Conservation (phyloP, 2,888 invertebrate species). For the Teinopalpus imperialis region DNA sequence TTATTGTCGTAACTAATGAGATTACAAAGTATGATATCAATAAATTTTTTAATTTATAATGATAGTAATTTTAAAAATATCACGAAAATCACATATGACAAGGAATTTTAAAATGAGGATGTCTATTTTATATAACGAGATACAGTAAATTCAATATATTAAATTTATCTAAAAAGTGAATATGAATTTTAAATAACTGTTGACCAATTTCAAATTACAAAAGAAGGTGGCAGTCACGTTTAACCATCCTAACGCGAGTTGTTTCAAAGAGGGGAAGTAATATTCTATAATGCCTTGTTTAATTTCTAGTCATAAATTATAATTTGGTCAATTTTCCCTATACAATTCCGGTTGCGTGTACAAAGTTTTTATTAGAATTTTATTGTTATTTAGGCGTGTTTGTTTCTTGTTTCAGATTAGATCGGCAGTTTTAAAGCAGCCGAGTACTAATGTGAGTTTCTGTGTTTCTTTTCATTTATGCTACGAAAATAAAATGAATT, state of each 20-base stretch:
- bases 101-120: too few relatives aligned
- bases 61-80: too few relatives aligned
- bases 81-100: too few relatives aligned
- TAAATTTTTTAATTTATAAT: too few relatives aligned
- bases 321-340: slow-evolving; percentile 78
- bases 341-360: slow-evolving; percentile 78
- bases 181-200: background rate
- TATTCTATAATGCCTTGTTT: slow-evolving; percentile 71
- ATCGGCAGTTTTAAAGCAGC: slow-evolving; percentile 77
- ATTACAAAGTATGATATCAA: too few relatives aligned
- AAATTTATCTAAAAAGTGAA: too few relatives aligned
- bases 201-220: slow-evolving; percentile 33
- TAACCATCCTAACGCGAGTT: slow-evolving; percentile 46
- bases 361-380: slow-evolving; percentile 81
- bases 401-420: slow-evolving; percentile 81
- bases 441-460: slow-evolving; percentile 79
- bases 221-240: slow-evolving; percentile 44
- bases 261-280: slow-evolving; percentile 66
- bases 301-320: slow-evolving; percentile 79
- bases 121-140: too few relatives aligned
- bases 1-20: too few relatives aligned
- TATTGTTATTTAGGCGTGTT: slow-evolving; percentile 82
- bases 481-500: slow-evolving; percentile 66
- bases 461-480: slow-evolving; percentile 70
- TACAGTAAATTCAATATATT: too few relatives aligned